These are phyloP conservation scores for Euleptes europaea DNA, from an alignment of 2,113 vertebrate species.

Conservation along the genomic window DNA sequence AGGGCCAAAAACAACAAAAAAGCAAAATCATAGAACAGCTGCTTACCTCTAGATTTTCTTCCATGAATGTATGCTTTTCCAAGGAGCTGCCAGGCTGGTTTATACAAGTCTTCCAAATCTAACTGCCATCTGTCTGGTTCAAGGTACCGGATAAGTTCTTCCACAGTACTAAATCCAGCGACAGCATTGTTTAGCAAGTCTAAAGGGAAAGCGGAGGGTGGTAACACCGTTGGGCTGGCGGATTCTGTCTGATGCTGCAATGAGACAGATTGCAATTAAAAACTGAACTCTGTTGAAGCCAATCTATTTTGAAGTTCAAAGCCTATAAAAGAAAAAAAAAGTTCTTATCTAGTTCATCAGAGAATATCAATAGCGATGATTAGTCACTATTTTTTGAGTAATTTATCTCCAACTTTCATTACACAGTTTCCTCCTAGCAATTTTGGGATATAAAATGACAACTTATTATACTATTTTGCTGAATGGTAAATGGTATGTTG, in stretches of 20 bases:
- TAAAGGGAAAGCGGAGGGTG: slow-evolving; percentile 79
- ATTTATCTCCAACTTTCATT: not conserved
- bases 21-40: not conserved
- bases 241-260: slow-evolving; percentile 81
- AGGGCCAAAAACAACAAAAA: not conserved
- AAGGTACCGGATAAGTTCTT: slow-evolving; percentile 96
- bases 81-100: slow-evolving; percentile 90
- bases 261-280: slow-evolving; percentile 41
- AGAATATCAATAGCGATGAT: slow-evolving; percentile 43
- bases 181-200: slow-evolving; percentile 87
- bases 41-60: slow-evolving; percentile 90
- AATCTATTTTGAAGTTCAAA: not conserved
- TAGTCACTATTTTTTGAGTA: not conserved
- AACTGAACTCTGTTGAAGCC: not conserved
- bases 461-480: slow-evolving; percentile 24
- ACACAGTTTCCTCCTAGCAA: slow-evolving; percentile 13
- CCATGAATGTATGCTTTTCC: slow-evolving; percentile 93
- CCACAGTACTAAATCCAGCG: slow-evolving; percentile 85
- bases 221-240: slow-evolving; percentile 70
- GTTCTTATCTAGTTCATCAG: slow-evolving; percentile 34
- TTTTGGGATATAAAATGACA: slow-evolving; percentile 14
- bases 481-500: not conserved
- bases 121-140: slow-evolving; percentile 95
- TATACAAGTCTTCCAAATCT: slow-evolving; percentile 94
- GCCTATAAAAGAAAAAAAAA: not conserved